phyloP scores from a whole-genome alignment of 1,140 invertebrate species.

The Choristoneura fumiferana region DNA sequence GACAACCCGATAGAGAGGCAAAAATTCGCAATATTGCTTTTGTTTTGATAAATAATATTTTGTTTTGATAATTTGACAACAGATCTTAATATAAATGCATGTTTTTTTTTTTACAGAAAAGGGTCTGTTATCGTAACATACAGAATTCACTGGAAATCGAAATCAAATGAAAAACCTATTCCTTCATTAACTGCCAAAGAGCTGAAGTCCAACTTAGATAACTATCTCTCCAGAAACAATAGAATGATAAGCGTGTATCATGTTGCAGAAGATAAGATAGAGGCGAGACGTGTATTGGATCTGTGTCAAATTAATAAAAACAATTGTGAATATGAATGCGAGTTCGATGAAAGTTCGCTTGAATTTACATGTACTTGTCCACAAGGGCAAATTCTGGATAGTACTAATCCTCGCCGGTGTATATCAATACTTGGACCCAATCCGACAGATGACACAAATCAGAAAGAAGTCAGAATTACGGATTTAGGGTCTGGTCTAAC shows the following conservation, averaged over 20 bases:
- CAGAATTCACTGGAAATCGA: conserved; percentile 81
- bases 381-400: conserved; percentile 64
- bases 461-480: conserved; percentile 38
- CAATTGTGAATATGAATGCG: conserved; percentile 87
- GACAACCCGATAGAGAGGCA: no score
- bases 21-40: no score
- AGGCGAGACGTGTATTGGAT: conserved; percentile 80
- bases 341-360: conserved; percentile 82
- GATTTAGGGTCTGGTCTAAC: conserved; percentile 37
- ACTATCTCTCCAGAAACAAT: conserved; percentile 71
- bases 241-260: conserved; percentile 79
- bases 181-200: conserved; percentile 75
- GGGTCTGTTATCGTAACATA: conserved; percentile 83
- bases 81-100: background rate
- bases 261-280: conserved; percentile 72
- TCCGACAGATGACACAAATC: conserved; percentile 23
- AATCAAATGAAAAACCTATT: conserved; percentile 67
- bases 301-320: conserved; percentile 87
- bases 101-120: conserved; percentile 72
- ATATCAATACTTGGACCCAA: conserved; percentile 39
- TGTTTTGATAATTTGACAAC: conserved; percentile 12
- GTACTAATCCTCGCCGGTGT: conserved; percentile 62
- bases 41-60: conserved; percentile 10
- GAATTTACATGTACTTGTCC: conserved; percentile 87
- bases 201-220: conserved; percentile 72